These are phyloP conservation scores for Norana najaformis DNA, from an alignment of 2,888 invertebrate species.

Conservation along the genomic window DNA sequence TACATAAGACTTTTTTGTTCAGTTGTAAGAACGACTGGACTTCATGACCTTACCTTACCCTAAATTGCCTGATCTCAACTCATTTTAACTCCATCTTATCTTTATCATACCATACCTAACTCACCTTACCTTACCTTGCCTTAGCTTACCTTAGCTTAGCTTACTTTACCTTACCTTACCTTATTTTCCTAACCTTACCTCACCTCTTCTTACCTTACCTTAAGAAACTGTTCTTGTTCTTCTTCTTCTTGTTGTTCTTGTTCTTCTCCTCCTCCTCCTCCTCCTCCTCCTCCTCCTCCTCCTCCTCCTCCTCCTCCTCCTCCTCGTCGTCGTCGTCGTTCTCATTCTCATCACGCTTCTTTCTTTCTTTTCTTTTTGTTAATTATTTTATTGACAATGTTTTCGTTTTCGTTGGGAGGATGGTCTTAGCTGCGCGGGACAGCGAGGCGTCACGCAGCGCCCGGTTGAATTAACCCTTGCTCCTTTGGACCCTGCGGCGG, in stretches of 20 bases:
- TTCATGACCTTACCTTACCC: not conserved
- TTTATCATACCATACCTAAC: too few species aligned
- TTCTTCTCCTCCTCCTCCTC: not conserved
- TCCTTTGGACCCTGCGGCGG: not conserved
- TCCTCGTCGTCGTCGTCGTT: not conserved
- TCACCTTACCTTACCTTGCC: not conserved
- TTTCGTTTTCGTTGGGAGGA: not conserved
- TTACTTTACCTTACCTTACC: too few species aligned
- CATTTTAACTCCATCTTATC: too few species aligned
- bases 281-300: not conserved
- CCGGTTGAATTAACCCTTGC: not conserved
- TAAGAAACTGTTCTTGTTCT: not conserved
- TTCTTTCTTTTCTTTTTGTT: not conserved
- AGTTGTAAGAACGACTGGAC: not conserved
- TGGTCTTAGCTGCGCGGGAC: not conserved
- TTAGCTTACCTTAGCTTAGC: not conserved
- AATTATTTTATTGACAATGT: not conserved
- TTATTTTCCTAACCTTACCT: too few species aligned
- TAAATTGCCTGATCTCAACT: not conserved
- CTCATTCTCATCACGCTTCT: not conserved
- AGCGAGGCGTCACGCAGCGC: not conserved
- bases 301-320: not conserved
- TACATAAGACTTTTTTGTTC: not conserved
- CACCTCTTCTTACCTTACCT: not conserved
- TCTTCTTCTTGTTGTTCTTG: not conserved